Conservation (phyloP, 64 coral and sea anemone genomes). For the Porites lutea region DNA sequence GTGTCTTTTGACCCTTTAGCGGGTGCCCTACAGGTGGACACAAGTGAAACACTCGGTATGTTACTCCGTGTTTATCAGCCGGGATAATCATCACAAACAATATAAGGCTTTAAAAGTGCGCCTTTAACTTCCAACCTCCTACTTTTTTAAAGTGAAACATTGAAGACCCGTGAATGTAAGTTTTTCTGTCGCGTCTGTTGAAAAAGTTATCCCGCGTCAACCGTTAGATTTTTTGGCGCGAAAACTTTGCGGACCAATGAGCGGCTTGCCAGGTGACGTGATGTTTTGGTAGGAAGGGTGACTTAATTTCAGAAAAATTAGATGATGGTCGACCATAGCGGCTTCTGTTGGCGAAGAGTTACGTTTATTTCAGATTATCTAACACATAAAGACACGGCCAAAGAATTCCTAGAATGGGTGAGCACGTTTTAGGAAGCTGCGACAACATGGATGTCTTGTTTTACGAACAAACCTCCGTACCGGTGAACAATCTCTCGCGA, state of each 20-base stretch:
- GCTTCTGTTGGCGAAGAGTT: constrained; percentile 68
- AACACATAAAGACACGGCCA: constrained; percentile 62
- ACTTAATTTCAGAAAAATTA: constrained; percentile 89
- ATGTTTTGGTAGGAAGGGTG: constrained; percentile 84
- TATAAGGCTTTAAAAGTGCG: background rate
- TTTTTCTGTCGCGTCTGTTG: no score
- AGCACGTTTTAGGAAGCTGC: constrained; percentile 64
- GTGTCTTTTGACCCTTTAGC: constrained; percentile 17
- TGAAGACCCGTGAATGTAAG: background rate
- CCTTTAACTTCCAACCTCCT: background rate
- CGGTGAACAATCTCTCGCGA: constrained; percentile 44
- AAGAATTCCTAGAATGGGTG: constrained; percentile 90
- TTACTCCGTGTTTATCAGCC: constrained; percentile 8
- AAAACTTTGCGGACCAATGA: constrained; percentile 57
- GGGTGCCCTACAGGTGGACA: constrained; percentile 17
- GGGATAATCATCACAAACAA: background rate
- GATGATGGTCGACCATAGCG: constrained; percentile 85
- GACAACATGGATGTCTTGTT: constrained; percentile 89
- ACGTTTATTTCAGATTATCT: constrained; percentile 60
- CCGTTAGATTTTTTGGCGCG: constrained; percentile 50
- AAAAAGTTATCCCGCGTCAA: background rate
- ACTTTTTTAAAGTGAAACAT: background rate
- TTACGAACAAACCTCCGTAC: constrained; percentile 70
- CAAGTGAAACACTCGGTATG: constrained; percentile 32
- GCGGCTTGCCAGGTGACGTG: constrained; percentile 84